Evolutionary conservation across 2,113 vertebrate species (phyloP).

Genomic region (Cyanistes caeruleus): DNA sequence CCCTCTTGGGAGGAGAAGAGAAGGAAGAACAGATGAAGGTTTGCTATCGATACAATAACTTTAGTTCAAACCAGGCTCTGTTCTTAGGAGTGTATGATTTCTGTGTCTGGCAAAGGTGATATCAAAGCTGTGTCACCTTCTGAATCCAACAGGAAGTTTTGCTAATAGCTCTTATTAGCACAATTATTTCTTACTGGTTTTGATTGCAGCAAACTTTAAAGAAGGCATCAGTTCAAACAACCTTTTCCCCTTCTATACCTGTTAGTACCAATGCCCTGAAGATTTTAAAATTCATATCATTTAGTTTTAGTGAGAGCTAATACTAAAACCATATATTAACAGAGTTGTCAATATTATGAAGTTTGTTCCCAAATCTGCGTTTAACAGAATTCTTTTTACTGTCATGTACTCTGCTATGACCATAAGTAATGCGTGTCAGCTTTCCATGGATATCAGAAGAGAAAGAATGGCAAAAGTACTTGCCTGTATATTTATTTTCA

Average conservation of each 20-base stretch:
- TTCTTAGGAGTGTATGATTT: not conserved
- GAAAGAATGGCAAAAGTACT: not conserved
- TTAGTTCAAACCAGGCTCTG: not conserved
- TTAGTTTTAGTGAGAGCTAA: not conserved
- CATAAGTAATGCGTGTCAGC: not conserved
- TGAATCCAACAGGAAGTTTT: not conserved
- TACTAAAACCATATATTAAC: not conserved
- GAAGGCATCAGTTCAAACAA: not conserved
- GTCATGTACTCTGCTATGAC: not conserved
- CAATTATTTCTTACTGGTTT: not conserved
- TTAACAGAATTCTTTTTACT: not conserved
- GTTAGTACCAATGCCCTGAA: not conserved
- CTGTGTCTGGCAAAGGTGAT: not conserved
- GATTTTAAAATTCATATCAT: not conserved
- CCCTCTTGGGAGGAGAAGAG: not conserved
- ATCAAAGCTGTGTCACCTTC: not conserved
- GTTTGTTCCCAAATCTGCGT: not conserved
- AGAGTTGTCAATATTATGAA: not conserved
- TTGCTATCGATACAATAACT: not conserved
- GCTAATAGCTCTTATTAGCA: not conserved
- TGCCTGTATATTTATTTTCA: not conserved
- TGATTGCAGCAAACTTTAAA: not conserved
- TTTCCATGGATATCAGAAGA: not conserved
- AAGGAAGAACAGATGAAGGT: not conserved
- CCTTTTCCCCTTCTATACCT: not conserved